These are phyloP conservation scores for Apostichopus parvimensis DNA, from an alignment of 35 echinoderm and acorn worm species.

Conservation along the genomic window DNA sequence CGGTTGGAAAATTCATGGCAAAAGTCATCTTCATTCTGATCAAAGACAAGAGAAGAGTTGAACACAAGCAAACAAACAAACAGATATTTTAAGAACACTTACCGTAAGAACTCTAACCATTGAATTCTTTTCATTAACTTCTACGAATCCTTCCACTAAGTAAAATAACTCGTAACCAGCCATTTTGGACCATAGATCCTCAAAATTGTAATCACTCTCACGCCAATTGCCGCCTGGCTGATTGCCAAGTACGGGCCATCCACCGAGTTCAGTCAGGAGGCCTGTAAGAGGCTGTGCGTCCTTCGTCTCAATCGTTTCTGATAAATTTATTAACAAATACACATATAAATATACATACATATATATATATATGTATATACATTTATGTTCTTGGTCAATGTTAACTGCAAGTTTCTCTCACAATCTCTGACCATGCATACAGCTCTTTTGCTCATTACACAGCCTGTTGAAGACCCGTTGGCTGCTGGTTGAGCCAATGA, in stretches of 20 bases:
- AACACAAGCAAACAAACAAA: too few species aligned
- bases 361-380: too few species aligned
- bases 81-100: not conserved
- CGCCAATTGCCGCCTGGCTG: slow-evolving; percentile 72
- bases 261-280: slow-evolving; percentile 64
- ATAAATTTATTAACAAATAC: not conserved
- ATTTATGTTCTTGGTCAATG: too few species aligned
- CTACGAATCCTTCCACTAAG: slow-evolving; percentile 21
- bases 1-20: too few species aligned
- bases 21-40: too few species aligned
- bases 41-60: too few species aligned
- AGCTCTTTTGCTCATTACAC: not conserved
- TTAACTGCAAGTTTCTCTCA: too few species aligned
- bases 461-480: not conserved
- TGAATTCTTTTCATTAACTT: slow-evolving; percentile 67
- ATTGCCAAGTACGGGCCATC: slow-evolving; percentile 80
- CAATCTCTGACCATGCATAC: too few species aligned
- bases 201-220: slow-evolving; percentile 54
- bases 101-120: slow-evolving; percentile 55
- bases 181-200: slow-evolving; percentile 52
- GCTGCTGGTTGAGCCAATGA: not conserved
- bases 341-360: not conserved
- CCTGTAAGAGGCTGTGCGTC: slow-evolving; percentile 62
- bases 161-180: slow-evolving; percentile 3
- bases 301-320: slow-evolving; percentile 67